phyloP scores from a whole-genome alignment of 2,113 vertebrate species.

The Tenrec ecaudatus region DNA sequence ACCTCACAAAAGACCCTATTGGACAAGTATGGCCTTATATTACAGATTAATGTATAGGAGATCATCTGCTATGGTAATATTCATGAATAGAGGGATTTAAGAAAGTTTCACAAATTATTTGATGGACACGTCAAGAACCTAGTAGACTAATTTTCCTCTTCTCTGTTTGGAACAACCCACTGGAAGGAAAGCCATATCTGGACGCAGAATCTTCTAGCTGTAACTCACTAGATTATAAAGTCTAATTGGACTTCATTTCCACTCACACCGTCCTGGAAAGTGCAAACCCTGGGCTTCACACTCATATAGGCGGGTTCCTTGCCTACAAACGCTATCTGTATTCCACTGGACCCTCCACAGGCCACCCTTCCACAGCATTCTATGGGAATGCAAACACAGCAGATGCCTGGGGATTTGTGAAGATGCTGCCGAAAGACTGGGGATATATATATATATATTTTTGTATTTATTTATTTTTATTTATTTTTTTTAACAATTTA shows the following conservation, averaged over 20 bases:
- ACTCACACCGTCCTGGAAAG: neutral
- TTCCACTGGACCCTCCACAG: neutral
- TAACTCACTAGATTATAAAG: neutral
- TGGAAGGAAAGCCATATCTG: neutral
- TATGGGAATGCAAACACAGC: neutral
- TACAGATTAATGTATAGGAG: neutral
- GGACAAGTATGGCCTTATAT: neutral
- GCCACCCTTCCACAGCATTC: neutral
- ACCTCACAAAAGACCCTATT: neutral
- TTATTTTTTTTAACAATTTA: too few species aligned
- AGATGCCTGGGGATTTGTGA: neutral
- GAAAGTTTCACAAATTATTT: neutral
- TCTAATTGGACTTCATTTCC: neutral
- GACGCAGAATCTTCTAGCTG: neutral
- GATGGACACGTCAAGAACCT: neutral
- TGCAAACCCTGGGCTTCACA: neutral
- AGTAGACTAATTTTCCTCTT: neutral
- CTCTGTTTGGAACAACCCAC: neutral
- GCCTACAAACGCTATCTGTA: neutral
- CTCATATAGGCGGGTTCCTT: neutral
- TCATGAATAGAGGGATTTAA: neutral
- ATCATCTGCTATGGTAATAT: neutral
- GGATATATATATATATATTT: too few species aligned
- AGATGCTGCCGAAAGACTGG: neutral
- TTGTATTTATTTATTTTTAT: too few species aligned